phyloP scores from a whole-genome alignment of 1,140 invertebrate species.

The Zaprionus ghesquierei region DNA sequence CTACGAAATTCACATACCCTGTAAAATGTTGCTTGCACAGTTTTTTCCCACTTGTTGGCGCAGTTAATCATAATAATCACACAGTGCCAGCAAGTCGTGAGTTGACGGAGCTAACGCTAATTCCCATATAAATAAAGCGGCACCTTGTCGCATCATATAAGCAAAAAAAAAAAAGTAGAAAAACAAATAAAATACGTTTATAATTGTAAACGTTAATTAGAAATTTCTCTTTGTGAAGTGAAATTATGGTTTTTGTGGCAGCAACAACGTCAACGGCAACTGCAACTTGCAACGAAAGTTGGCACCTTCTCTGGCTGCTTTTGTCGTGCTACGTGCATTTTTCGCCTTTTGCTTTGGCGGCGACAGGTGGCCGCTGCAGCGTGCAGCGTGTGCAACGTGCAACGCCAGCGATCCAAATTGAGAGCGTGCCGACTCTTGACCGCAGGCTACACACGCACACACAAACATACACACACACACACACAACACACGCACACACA shows the following conservation, averaged over 20 bases:
- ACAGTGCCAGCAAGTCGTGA: not conserved
- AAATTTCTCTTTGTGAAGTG: slow-evolving; percentile 66
- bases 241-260: slow-evolving; percentile 51
- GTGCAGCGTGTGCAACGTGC: slow-evolving; percentile 7
- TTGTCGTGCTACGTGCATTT: slow-evolving; percentile 38
- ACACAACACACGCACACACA: not conserved
- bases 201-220: slow-evolving; percentile 54
- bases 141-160: slow-evolving; percentile 11
- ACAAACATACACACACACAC: not conserved
- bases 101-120: slow-evolving; percentile 10
- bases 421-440: slow-evolving; percentile 43
- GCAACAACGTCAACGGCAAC: slow-evolving; percentile 22
- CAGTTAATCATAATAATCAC: slow-evolving; percentile 23
- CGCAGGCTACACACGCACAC: slow-evolving; percentile 19
- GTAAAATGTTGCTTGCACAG: not conserved
- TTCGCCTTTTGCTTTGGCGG: slow-evolving; percentile 51
- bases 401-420: slow-evolving; percentile 18
- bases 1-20: not conserved
- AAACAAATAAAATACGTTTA: slow-evolving; percentile 18
- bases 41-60: not conserved
- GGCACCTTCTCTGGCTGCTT: slow-evolving; percentile 12
- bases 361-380: slow-evolving; percentile 58
- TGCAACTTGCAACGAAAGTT: slow-evolving; percentile 56
- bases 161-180: slow-evolving; percentile 20
- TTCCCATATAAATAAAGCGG: slow-evolving; percentile 33